Evolutionary conservation across 1,140 invertebrate species (phyloP), one percentile per base, ranked within the genome.

Genomic region (Orius laevigatus): DNA sequence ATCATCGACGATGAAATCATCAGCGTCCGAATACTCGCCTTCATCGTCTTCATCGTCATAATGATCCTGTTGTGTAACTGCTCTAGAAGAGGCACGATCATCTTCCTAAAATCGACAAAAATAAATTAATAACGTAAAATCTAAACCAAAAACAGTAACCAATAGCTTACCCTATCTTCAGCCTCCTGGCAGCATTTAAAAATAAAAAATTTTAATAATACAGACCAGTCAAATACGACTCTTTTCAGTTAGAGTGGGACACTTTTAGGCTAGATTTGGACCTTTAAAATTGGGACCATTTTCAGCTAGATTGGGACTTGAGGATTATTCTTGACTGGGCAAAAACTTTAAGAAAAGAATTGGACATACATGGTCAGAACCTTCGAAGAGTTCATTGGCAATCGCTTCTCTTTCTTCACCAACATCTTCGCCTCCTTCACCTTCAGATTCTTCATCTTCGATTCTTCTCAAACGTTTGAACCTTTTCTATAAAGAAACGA

Each of bases 1-100:
- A 61, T 96, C 93, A 62, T 94, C 91, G 2, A 97, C 94, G 63
- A 98, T 97, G 64, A 98, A 98, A 64, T 92, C 90, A 72, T 95
- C 90, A 8, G 81, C 81, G 67, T 95, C 90, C 0, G 82, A 86
- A 54, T 80, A 76, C 43, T 63, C 62, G 49, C 84, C 81, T 36
- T 76, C 73, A 52, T 87, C 84, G 32, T 79, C 79, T 51, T 76
- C 79, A 55, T 84, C 81, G 51, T 81, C 79, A 59, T 78, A 81
- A 15, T 73, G 69, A 38, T 78, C 77, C 3, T 31, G 34, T 8
- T 15, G 39, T 9, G 51, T 19, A 14, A 15, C 10, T 69, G 67
- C 51, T 81, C 74, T 42, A 72, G 68, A 49, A 74, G 70, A 81
- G 54, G 75, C 71, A 47, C 76, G 69, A 59, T 87, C 84, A 54